Base-by-base conservation (phyloP, 2,888 invertebrate genomes). In the Conchocele bisecta region DNA sequence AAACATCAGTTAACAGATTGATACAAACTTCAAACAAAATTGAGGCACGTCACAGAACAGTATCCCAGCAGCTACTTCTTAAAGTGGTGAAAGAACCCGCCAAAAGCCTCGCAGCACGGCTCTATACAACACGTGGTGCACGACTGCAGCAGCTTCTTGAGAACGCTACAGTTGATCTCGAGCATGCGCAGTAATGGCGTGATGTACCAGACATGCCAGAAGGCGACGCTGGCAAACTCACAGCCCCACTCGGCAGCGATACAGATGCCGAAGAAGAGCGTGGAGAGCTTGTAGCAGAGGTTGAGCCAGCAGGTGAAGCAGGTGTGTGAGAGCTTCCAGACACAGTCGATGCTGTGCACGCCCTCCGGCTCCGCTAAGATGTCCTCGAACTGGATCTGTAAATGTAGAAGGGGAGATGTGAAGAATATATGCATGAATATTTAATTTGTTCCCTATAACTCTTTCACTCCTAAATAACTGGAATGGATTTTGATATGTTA, bases 161-260 rank as follows among this genome's bases (percentile, higher is more conserved):
- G 35, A 15, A 75, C 79, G 3, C 67, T 67, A 39, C 83, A 78
- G 87, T 93, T 93, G 84, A 95, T 94, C 91, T 94, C 94, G 89
- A 94, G 93, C 69, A 91, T 93, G 63, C 94, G 93, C 50, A 95
- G 91, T 67, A 93, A 93, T 0, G 95, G 95, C 0, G 93, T 94
- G 22, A 94, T 91, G 87, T 94, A 95, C 95, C 95, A 95, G 84
- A 95, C 94, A 92, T 95, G 94, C 7, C 64, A 53, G 73, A 84
- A 85, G 3, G 95, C 93, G 11, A 95, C 91, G 79, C 94, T 56
- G 9, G 81, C 83, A 54, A 86, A 86, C 65, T 83, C 74, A 57
- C 82, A 83, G 26, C 85, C 84, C 44, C 94, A 92, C 75, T 93
- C 91, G 67, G 95, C 92, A 0, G 95, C 94, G 60, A 94, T 92